Percentiles rank a stretch among this genome's conserved stretches.
Evolutionary conservation across 2,113 vertebrate species (phyloP).

Genomic region (Cinclus cinclus): DNA sequence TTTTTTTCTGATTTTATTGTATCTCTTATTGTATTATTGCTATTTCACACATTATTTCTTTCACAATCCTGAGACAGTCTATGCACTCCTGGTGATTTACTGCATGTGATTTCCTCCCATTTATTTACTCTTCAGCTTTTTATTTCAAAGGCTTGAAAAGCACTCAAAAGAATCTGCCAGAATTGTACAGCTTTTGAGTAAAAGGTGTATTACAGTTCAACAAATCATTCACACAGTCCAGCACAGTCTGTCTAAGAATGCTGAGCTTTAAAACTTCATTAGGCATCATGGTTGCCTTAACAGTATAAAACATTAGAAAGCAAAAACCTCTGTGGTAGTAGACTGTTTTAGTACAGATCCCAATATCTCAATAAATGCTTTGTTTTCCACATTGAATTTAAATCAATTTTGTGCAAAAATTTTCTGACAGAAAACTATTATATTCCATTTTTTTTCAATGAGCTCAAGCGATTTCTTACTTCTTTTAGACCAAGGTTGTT

Average conservation of each 20-base stretch:
- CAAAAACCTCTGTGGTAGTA: background rate
- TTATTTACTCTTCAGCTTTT: background rate
- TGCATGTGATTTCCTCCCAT: conserved; percentile 60
- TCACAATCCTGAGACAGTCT: conserved; percentile 54
- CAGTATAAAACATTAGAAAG: background rate
- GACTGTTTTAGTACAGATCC: background rate
- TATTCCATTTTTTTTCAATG: background rate
- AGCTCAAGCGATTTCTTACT: background rate
- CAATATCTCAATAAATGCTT: background rate
- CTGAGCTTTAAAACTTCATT: background rate
- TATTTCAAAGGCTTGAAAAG: conserved; percentile 8
- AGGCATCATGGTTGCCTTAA: background rate
- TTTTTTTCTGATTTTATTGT: conserved; percentile 25
- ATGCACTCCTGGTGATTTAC: conserved; percentile 61
- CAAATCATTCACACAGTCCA: background rate
- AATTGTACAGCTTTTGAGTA: background rate
- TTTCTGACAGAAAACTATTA: background rate
- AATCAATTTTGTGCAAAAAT: background rate
- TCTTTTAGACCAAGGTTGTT: background rate
- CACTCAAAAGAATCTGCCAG: background rate
- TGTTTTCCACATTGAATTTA: background rate
- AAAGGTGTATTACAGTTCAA: background rate
- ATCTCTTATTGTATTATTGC: conserved; percentile 65
- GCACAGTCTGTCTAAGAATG: background rate
- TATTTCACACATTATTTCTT: conserved; percentile 75